Evolutionary conservation across 2,113 vertebrate genomes (phyloP).

Genomic region (Bujurquina vittata): DNA sequence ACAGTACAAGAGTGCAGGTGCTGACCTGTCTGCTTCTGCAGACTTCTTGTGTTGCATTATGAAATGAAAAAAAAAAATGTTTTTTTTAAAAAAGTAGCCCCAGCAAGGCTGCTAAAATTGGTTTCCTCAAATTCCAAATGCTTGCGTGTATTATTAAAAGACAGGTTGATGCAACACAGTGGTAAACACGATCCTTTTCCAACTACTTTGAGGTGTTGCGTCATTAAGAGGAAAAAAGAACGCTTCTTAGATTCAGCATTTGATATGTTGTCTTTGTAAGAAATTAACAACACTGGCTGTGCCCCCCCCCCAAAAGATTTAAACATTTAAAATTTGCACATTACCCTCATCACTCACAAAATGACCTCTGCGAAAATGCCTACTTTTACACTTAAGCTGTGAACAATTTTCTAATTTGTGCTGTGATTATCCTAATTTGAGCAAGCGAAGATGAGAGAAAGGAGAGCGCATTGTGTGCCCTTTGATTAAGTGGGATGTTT

Average conservation of each 20-base stretch:
- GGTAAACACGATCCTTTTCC: neutral
- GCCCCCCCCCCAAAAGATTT: too few relatives aligned
- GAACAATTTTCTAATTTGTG: conserved; percentile 71
- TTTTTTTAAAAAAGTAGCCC: neutral
- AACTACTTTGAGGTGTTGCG: conserved; percentile 3
- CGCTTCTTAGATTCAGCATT: neutral
- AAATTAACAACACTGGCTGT: conserved; percentile 2
- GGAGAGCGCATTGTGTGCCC: conserved; percentile 63
- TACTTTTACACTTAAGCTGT: conserved; percentile 60
- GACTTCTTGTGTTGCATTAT: neutral
- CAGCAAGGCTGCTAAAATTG: neutral
- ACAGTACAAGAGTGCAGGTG: neutral
- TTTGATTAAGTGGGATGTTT: conserved; percentile 80
- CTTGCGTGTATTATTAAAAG: neutral
- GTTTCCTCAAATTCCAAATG: neutral
- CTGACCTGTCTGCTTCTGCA: neutral
- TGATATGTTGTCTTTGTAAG: neutral
- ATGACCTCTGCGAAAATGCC: conserved; percentile 56
- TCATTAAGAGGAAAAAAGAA: neutral
- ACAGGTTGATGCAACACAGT: neutral
- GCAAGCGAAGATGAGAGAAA: conserved; percentile 44
- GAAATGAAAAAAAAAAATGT: neutral
- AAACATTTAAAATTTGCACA: conserved; percentile 63
- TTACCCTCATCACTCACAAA: conserved; percentile 63
- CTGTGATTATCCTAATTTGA: conserved; percentile 72